Evolutionary conservation across 2,888 invertebrate genomes (phyloP).

Genomic region (Drosophila engyochracea): DNA sequence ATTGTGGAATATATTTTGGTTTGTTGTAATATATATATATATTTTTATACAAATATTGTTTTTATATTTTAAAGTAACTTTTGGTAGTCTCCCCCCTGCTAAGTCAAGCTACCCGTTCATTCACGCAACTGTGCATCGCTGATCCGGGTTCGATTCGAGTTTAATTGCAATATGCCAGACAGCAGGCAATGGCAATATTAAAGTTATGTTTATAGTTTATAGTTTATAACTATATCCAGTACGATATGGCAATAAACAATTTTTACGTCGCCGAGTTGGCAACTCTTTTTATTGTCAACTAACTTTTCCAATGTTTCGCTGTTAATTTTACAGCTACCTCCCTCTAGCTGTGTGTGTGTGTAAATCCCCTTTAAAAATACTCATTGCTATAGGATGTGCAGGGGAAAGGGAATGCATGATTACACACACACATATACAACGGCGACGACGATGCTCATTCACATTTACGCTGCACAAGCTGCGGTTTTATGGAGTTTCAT

Average conservation of each 20-base stretch:
- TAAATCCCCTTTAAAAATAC: slow-evolving; percentile 39
- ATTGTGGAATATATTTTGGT: not conserved
- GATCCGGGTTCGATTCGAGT: not conserved
- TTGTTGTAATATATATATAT: too few relatives aligned
- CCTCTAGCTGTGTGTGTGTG: slow-evolving; percentile 24
- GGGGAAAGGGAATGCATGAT: slow-evolving; percentile 7
- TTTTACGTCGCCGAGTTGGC: slow-evolving; percentile 5
- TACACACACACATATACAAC: not conserved
- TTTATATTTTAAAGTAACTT: not conserved
- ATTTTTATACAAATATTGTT: not conserved
- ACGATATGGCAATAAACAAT: not conserved
- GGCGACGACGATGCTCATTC: slow-evolving; percentile 37
- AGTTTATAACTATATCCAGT: not conserved
- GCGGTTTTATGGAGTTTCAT: slow-evolving; percentile 61
- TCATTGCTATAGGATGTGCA: not conserved
- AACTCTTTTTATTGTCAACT: slow-evolving; percentile 17
- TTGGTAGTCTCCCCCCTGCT: not conserved
- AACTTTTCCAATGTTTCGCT: slow-evolving; percentile 7
- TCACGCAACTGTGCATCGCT: not conserved
- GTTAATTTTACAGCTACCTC: slow-evolving; percentile 53
- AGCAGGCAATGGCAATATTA: not conserved
- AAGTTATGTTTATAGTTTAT: not conserved
- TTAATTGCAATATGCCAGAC: not conserved
- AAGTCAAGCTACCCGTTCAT: not conserved
- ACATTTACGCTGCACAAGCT: slow-evolving; percentile 33